Evolutionary conservation across 2,888 invertebrate species (phyloP).

Genomic region (Lypha dubia): DNA sequence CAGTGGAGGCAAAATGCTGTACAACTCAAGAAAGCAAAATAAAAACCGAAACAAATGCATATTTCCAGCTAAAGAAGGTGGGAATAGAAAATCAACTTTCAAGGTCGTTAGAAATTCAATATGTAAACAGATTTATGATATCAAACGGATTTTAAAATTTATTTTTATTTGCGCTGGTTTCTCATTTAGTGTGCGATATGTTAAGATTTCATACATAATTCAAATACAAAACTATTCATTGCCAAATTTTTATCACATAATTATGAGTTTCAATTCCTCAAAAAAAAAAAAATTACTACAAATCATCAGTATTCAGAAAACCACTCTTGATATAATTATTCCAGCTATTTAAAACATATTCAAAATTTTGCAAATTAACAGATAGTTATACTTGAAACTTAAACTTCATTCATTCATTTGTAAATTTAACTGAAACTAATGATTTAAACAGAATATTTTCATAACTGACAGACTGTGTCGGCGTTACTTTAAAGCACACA

Average conservation of each 20-base stretch:
- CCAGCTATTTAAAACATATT: not conserved
- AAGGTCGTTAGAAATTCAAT: too few species aligned
- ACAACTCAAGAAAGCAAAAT: too few species aligned
- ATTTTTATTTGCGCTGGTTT: too few species aligned
- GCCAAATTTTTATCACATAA: slow-evolving; percentile 12
- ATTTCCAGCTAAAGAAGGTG: too few species aligned
- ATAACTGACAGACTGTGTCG: slow-evolving; percentile 53
- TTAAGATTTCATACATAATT: too few species aligned
- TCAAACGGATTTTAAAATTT: too few species aligned
- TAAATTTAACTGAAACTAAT: not conserved
- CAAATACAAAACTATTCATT: not conserved
- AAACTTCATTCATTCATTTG: not conserved
- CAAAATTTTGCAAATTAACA: slow-evolving; percentile 15
- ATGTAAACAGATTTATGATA: too few species aligned
- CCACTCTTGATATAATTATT: not conserved
- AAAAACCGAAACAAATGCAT: too few species aligned
- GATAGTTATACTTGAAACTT: slow-evolving; percentile 4
- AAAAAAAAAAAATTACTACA: too few species aligned
- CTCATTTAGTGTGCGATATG: too few species aligned
- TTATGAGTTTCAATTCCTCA: slow-evolving; percentile 26
- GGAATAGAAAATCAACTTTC: too few species aligned
- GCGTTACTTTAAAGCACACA: not conserved
- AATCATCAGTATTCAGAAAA: slow-evolving; percentile 15
- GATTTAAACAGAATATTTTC: slow-evolving; percentile 43
- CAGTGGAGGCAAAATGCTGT: too few species aligned